Base-by-base conservation (phyloP, 2,888 invertebrate genomes). In the Fragum sueziense region DNA sequence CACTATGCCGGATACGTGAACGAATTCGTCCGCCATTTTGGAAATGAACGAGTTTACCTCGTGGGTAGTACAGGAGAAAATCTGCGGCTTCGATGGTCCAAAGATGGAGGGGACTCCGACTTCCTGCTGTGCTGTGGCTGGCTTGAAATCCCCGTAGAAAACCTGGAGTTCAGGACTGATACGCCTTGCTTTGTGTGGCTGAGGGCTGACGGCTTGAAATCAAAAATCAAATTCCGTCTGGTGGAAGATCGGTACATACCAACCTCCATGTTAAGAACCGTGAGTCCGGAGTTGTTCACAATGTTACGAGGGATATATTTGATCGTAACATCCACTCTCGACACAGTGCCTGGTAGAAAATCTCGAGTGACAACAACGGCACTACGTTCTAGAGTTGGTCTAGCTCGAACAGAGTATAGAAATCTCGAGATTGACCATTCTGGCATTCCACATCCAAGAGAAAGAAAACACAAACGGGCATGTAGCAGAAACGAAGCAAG, bases 81-180 rank as follows among this genome's bases (percentile, higher is more conserved):
- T 17, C 72, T 79, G 3, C 79, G 83, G 47, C 67, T 87, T 6
- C 74, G 84, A 20, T 68, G 70, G n/a, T 61, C 73, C 0, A 73
- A 79, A 37, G 72, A 85, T 34, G 77, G 79, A 31, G 84, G 86
- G 0, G 86, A 87, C 51, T 82, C 76, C 20, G 85, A 87, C 68
- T 82, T 85, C 34, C 37, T 87, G 0, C 22, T 85, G 1, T 74
- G 82, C 20, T 85, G 84, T 9, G 82, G 79, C 11, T 75, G 54
- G 47, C 59, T 81, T 17, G 31, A 73, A 27, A 78, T 87, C 34
- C 86, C 86, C 0, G 69, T 73, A 6, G 75, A 68, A 0, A 59
- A 72, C 47, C 29, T 87, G 2, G 83, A 77, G 47, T 70, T 51
- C 17, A 61, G 83, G 20, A 25, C 70, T 3, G 81, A 83, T n/a